Base-by-base conservation (phyloP, 2,797 vertebrate species). In the Phalloptychus januarius region DNA sequence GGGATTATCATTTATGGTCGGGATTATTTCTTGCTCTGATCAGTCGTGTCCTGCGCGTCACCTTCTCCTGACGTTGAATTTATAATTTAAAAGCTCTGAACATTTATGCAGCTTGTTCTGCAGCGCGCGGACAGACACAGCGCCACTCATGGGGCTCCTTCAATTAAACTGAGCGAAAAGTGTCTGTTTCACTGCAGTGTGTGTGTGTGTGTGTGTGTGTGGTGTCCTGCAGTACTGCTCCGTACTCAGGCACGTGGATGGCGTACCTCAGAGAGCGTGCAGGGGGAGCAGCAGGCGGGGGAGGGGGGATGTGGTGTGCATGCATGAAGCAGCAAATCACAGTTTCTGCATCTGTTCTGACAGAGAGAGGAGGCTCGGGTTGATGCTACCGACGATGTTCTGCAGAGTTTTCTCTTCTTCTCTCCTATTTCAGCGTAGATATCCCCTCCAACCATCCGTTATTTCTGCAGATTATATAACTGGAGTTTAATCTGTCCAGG, bases 401-500 rank as follows among this genome's bases (percentile, higher is more conserved):
- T 71, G 65, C 65, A 69, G 5, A 69, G 50, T 85, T 77, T 25
- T 45, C 36, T 70, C 28, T n/a, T 79, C 16, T 20, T 80, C 61
- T 71, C 76, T 78, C 81, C 73, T 87, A 67, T 76, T 75, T 84
- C 23, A 23, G 56, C 80, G 45, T n/a, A 16, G 56, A 82, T 65
- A 74, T 75, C 71, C 67, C 72, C 79, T 56, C 70, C 45, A 23
- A 79, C 65, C 16, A 48, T 77, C 79, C 77, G 76, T 65, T 45
- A 28, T 20, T 73, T 78, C 74, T 76, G 38, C 83, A 72, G 80
- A 87, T 95, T 94, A 94, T 88, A 82, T 94, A 94, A 94, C 82
- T 77, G 84, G 54, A 63, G 33, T 90, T 89, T 93, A 93, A 94
- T 94, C 94, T 92, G 88, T 75, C 83, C 45, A 80, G 86, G 85